Conservation (phyloP, 2,888 invertebrate genomes). For the Nebria brevicollis region DNA sequence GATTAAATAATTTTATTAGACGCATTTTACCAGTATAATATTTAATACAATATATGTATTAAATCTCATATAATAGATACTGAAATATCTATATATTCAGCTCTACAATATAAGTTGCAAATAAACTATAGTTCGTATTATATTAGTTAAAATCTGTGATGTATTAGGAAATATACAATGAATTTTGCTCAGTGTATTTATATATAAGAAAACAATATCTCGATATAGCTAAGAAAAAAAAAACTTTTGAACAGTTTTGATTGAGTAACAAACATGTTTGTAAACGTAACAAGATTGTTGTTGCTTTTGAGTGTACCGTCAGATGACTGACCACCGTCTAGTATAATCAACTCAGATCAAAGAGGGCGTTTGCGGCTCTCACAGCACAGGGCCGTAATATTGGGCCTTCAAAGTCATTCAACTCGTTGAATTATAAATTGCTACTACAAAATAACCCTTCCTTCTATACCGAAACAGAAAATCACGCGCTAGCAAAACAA, state of each 20-base stretch:
- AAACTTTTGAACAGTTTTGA: neutral
- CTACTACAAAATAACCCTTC: neutral
- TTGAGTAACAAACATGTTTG: neutral
- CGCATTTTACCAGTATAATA: no score
- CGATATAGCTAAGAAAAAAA: no score
- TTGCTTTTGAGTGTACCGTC: neutral
- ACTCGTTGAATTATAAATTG: neutral
- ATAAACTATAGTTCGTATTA: no score
- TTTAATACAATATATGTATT: no score
- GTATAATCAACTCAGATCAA: conserved; percentile 1
- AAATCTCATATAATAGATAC: no score
- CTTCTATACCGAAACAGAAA: neutral
- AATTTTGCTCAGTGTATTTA: no score
- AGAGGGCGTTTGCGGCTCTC: neutral
- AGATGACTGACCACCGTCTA: neutral
- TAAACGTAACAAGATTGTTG: neutral
- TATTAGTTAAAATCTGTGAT: no score
- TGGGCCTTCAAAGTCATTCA: neutral
- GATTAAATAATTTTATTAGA: no score
- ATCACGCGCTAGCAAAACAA: neutral
- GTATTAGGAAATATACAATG: no score
- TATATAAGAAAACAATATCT: no score
- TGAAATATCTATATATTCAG: no score
- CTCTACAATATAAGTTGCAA: no score
- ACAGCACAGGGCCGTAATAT: neutral